Evolutionary conservation across 1,140 invertebrate species (phyloP).

Genomic region (Yoshiicerus persimilis): DNA sequence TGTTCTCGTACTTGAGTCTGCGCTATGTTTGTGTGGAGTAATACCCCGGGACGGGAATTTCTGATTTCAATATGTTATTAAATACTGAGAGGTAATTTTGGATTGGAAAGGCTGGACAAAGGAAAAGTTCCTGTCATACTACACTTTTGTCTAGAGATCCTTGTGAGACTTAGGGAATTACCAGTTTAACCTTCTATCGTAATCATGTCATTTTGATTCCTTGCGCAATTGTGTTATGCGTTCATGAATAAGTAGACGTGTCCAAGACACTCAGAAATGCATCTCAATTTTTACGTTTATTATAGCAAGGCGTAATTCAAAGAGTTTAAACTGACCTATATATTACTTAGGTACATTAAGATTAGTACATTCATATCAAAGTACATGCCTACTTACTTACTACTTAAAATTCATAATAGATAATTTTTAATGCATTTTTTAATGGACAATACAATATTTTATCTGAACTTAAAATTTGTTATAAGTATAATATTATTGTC

Average conservation of each 20-base stretch:
- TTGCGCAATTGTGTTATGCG: neutral
- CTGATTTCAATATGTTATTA: neutral
- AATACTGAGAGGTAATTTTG: neutral
- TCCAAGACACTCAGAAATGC: slow-evolving; percentile 1
- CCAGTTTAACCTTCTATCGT: neutral
- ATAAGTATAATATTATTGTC: neutral
- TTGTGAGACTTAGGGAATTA: neutral
- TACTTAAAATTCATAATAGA: slow-evolving; percentile 4
- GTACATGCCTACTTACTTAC: neutral
- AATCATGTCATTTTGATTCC: neutral
- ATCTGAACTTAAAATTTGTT: neutral
- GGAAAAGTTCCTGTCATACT: neutral
- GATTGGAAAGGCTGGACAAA: neutral
- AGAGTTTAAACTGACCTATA: neutral
- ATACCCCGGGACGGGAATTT: neutral
- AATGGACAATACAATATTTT: neutral
- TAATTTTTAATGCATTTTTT: neutral
- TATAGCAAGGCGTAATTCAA: neutral
- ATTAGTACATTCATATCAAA: slow-evolving; percentile 1
- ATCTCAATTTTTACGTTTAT: slow-evolving; percentile 26
- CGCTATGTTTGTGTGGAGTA: neutral
- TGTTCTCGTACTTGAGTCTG: slow-evolving; percentile 8
- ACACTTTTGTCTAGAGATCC: neutral
- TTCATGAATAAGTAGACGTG: neutral
- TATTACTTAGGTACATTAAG: neutral